Conservation (phyloP, 2,113 vertebrate species). For the Parus major region DNA sequence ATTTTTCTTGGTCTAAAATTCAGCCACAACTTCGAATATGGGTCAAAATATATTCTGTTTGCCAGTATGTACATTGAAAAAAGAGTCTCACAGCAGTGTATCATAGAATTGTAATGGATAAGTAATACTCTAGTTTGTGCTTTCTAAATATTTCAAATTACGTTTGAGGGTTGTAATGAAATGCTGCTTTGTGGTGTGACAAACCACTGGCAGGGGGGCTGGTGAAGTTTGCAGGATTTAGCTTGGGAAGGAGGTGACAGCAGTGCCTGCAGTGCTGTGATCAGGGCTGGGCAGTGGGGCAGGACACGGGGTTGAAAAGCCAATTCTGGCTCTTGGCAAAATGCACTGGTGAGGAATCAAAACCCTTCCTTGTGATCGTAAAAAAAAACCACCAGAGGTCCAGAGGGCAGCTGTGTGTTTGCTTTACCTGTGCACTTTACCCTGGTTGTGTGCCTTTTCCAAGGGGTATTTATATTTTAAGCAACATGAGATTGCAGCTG, state of each 20-base stretch:
- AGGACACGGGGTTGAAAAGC: neutral
- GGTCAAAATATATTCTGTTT: neutral
- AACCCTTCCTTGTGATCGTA: fast-evolving
- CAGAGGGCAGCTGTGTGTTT: neutral
- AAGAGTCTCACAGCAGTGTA: neutral
- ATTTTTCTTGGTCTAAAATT: neutral
- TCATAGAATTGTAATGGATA: neutral
- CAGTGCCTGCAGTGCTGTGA: neutral
- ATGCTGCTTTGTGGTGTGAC: neutral
- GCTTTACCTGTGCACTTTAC: conserved; percentile 17
- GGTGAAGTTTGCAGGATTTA: neutral
- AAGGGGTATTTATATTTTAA: neutral
- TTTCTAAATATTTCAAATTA: neutral
- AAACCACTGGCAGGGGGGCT: neutral
- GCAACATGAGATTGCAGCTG: neutral
- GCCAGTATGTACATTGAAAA: neutral
- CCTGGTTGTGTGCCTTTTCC: neutral
- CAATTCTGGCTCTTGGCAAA: neutral
- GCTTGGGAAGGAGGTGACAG: neutral
- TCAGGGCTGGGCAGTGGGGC: neutral
- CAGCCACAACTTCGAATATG: neutral
- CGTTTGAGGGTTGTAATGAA: neutral
- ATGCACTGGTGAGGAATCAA: neutral
- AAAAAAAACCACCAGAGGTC: neutral
- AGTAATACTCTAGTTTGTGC: neutral